phyloP scores from a whole-genome alignment of 1,140 invertebrate species.

The Lethocerus indicus region DNA sequence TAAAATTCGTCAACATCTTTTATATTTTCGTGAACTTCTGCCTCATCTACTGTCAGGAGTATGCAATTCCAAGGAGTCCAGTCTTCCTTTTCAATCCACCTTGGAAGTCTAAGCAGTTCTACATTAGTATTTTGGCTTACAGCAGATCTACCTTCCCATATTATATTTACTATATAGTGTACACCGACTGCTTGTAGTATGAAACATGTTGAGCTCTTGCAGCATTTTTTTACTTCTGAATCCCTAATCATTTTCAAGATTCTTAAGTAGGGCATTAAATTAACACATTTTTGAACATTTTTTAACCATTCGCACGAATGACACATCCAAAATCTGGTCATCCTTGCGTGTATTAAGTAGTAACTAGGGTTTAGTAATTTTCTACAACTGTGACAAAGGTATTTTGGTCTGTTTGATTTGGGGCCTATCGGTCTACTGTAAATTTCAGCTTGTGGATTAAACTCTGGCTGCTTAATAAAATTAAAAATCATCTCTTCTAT shows the following conservation, averaged over 20 bases:
- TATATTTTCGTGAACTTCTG: conserved; percentile 29
- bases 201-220: background rate
- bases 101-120: conserved; percentile 33
- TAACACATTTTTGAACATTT: background rate
- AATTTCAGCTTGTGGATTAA: background rate
- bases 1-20: background rate
- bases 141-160: conserved; percentile 46
- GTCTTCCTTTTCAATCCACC: conserved; percentile 35
- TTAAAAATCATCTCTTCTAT: background rate
- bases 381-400: background rate
- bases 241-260: background rate
- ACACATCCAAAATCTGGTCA: background rate
- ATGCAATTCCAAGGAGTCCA: conserved; percentile 61
- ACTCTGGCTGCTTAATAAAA: background rate
- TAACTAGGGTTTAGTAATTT: background rate
- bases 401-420: background rate
- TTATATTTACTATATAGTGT: conserved; percentile 40
- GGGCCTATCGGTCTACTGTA: background rate
- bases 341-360: background rate
- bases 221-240: background rate
- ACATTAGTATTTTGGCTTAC: conserved; percentile 39
- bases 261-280: background rate
- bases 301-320: background rate
- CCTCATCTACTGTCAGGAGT: conserved; percentile 41
- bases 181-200: conserved; percentile 26